phyloP scores from a whole-genome alignment of 1,140 invertebrate genomes.

The Rhynchophorus ferrugineus region DNA sequence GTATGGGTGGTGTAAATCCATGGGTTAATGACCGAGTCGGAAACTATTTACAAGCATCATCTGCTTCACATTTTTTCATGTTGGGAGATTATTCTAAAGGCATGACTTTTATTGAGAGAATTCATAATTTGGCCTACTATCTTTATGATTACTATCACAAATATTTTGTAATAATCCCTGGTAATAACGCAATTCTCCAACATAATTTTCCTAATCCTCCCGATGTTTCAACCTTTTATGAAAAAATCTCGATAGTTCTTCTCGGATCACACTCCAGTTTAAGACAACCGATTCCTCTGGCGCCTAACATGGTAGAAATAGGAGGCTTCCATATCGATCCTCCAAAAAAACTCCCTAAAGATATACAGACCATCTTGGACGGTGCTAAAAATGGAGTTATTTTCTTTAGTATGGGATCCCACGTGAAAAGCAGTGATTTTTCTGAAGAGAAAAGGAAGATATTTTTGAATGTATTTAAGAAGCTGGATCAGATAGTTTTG shows the following conservation, averaged over 20 bases:
- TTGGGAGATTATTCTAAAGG: slow-evolving; percentile 1
- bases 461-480: slow-evolving; percentile 41
- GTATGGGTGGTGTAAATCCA: slow-evolving; percentile 5
- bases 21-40: slow-evolving; percentile 10
- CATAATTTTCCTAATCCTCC: slow-evolving; percentile 42
- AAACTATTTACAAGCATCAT: slow-evolving; percentile 10
- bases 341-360: slow-evolving; percentile 26
- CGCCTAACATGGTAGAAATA: slow-evolving; percentile 48
- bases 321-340: slow-evolving; percentile 40
- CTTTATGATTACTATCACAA: slow-evolving; percentile 1
- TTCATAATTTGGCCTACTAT: slow-evolving; percentile 1
- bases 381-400: slow-evolving; percentile 49
- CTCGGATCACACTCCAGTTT: slow-evolving; percentile 50
- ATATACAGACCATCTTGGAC: slow-evolving; percentile 49
- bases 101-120: slow-evolving; percentile 7
- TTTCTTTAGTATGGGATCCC: slow-evolving; percentile 50
- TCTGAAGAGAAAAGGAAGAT: slow-evolving; percentile 32
- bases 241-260: slow-evolving; percentile 46
- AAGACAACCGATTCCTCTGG: slow-evolving; percentile 37
- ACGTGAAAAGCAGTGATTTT: slow-evolving; percentile 38
- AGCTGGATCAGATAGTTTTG: slow-evolving; percentile 44
- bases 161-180: slow-evolving; percentile 3
- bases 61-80: slow-evolving; percentile 10
- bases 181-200: slow-evolving; percentile 28
- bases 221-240: slow-evolving; percentile 43